Base-by-base conservation (phyloP, 2,797 vertebrate species). In the Lepidocolaptes lacrymiger region DNA sequence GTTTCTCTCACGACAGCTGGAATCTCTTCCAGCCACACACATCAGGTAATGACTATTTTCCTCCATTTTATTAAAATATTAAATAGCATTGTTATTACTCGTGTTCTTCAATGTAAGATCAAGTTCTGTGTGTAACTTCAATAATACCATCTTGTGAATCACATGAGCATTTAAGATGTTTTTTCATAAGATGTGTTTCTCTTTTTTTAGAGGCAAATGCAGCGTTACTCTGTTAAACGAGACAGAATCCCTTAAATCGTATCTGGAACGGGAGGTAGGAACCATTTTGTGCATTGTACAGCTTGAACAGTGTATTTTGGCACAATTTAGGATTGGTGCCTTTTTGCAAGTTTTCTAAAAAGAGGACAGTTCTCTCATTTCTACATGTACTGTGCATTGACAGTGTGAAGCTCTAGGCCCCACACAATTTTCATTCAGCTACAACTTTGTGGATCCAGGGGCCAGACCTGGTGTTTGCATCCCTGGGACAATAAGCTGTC, bases 201-300 rank as follows among this genome's bases (percentile, higher is more conserved):
- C 30, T 97, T 80, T 97, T 77, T 97, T 88, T 95, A 99, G 99
- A 97, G 99, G 99, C 81, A 99, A 99, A 97, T 99, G 99, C 98
- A 99, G 99, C 7, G 99, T 99, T 96, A 99, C 99, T 10, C 97
- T 99, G 96, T 98, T 99, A 96, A 99, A 99, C 51, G 99, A 99
- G 98, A 99, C 99, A 0, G 99, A 99, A 98, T 99, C 99, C 8
- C 98, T 99, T 91, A 99, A 98, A 97, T 99, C 99, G 4, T 99
- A 99, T 97, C 97, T 99, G 98, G 99, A 99, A 90, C 98, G 99
- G 94, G 99, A 99, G 99, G 99, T 99, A 98, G 74, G 98, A 91
- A 91, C 56, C 15, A 37, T 94, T 93, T 80, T 90, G n/a, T 77
- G 34, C 93, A 74, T 86, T 95, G 49, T 69, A 41, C 73, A 88